These are phyloP conservation scores for Xerus rutilus DNA, from an alignment of 2,797 vertebrate genomes.

Conservation along the genomic window DNA sequence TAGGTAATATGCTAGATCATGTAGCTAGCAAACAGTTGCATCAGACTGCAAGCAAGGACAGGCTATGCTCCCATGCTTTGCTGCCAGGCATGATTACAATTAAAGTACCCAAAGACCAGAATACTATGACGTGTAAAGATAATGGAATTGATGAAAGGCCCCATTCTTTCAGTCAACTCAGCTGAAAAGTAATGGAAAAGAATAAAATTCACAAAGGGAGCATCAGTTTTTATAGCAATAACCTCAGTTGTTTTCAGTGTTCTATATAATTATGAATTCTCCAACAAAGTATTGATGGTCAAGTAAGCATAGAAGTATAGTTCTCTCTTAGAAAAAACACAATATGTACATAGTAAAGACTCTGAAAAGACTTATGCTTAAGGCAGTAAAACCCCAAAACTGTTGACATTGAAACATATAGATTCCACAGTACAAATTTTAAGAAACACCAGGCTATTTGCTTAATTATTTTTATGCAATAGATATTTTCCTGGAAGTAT, in stretches of 20 bases:
- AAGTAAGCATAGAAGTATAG: not conserved
- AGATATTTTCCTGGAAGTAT: not conserved
- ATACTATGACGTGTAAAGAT: not conserved
- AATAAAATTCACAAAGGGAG: conserved; percentile 2
- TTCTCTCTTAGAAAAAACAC: not conserved
- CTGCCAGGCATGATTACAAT: not conserved
- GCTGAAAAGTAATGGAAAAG: conserved; percentile 17
- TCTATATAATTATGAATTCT: not conserved
- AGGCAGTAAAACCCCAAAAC: not conserved
- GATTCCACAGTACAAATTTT: conserved; percentile 17
- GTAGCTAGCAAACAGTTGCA: not conserved
- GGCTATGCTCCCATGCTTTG: not conserved
- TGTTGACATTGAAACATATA: not conserved
- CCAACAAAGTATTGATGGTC: not conserved
- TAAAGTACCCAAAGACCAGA: not conserved
- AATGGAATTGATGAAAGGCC: not conserved
- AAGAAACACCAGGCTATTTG: not conserved
- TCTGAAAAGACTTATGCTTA: not conserved
- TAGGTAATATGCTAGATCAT: not conserved
- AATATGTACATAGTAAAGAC: not conserved
- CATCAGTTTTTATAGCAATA: not conserved
- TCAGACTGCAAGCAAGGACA: not conserved
- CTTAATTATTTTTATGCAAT: not conserved
- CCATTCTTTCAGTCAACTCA: conserved; percentile 10
- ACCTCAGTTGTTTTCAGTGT: not conserved